Evolutionary conservation across 2,888 invertebrate genomes (phyloP).

Genomic region (Shargacucullia verbasci): DNA sequence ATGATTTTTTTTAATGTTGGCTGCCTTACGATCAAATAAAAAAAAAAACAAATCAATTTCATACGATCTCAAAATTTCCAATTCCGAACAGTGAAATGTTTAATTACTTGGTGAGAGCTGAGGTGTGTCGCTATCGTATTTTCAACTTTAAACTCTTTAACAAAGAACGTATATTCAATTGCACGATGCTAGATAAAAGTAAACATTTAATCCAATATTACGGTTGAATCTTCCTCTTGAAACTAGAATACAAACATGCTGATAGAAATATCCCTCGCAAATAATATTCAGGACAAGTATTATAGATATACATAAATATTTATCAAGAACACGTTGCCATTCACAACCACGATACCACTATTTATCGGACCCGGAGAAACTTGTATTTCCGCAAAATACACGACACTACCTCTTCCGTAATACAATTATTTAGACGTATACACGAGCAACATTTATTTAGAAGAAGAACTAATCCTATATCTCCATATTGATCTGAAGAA

Average conservation of each 20-base stretch:
- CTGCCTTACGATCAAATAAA: too few relatives aligned
- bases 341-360: slow-evolving; percentile 12
- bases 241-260: slow-evolving; percentile 29
- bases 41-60: too few relatives aligned
- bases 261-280: slow-evolving; percentile 19
- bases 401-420: slow-evolving; percentile 7
- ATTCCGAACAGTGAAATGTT: slow-evolving; percentile 2
- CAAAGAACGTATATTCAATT: slow-evolving; percentile 12
- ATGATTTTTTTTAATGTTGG: too few relatives aligned
- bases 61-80: neutral
- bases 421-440: slow-evolving; percentile 18
- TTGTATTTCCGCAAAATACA: slow-evolving; percentile 28
- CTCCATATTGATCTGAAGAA: slow-evolving; percentile 23
- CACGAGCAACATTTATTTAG: slow-evolving; percentile 24
- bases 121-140: slow-evolving; percentile 32
- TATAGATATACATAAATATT: slow-evolving; percentile 46
- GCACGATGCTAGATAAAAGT: slow-evolving; percentile 9
- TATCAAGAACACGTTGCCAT: slow-evolving; percentile 26
- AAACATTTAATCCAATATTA: slow-evolving; percentile 21
- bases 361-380: slow-evolving; percentile 12
- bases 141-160: slow-evolving; percentile 5
- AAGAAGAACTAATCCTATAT: slow-evolving; percentile 25
- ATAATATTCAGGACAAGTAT: slow-evolving; percentile 34
- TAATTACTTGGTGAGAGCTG: slow-evolving; percentile 27
- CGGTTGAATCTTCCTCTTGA: slow-evolving; percentile 5